Evolutionary conservation across 2,113 vertebrate species (phyloP).

Genomic region (Ursus arctos): DNA sequence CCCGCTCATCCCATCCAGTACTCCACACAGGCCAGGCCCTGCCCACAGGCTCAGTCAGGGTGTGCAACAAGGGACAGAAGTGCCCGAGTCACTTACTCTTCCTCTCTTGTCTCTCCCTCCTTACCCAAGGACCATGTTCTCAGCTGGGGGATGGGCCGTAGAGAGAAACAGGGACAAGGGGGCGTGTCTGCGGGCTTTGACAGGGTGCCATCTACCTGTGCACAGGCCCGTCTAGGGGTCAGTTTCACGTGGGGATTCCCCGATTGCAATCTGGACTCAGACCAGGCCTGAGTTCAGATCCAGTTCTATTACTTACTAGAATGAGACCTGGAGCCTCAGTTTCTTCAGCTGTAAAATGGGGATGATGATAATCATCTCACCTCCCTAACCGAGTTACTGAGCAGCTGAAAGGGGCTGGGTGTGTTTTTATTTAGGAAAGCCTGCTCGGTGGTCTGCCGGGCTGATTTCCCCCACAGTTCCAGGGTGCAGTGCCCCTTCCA

Average conservation of each 20-base stretch:
- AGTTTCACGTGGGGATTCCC: not conserved
- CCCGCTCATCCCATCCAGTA: not conserved
- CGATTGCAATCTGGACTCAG: not conserved
- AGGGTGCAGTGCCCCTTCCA: not conserved
- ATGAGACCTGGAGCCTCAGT: not conserved
- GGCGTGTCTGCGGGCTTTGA: not conserved
- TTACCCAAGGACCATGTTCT: not conserved
- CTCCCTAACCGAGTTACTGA: not conserved
- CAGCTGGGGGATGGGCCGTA: not conserved
- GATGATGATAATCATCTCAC: not conserved
- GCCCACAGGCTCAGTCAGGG: not conserved
- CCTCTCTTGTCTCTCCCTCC: not conserved
- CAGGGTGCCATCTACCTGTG: not conserved
- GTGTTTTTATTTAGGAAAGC: not conserved
- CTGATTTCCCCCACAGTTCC: not conserved
- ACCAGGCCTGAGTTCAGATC: not conserved
- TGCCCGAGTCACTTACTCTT: not conserved
- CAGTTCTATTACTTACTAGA: not conserved
- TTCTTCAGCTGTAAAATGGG: constrained; percentile 13
- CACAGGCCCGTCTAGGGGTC: not conserved
- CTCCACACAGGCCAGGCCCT: not conserved
- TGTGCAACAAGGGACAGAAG: not conserved
- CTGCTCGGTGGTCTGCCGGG: not conserved
- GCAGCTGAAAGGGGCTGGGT: not conserved
- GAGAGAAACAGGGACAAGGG: not conserved